Base-by-base conservation (phyloP, 2,113 vertebrate species). In the Calcarius ornatus region DNA sequence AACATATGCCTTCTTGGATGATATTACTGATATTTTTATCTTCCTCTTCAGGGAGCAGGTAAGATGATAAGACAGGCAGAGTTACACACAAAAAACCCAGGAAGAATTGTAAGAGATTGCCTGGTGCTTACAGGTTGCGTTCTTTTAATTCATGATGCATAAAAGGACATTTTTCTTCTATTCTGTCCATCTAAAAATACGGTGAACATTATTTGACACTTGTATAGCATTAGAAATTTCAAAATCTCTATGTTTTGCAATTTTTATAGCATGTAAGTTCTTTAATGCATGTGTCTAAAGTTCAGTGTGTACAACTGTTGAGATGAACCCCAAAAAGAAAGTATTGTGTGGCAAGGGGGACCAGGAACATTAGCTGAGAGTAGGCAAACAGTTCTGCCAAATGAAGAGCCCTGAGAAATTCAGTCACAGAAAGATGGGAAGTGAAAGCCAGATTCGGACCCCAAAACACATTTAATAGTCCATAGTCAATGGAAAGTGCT, bases 311-410 rank as follows among this genome's bases (percentile, higher is more conserved):
- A 38, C 5, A 17, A 30, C 13, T 71, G 15, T 6, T 78, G 12
- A 56, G 22, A 69, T 19, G 6, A 5, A 31, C 37, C 31, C 30
- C 28, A 77, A 27, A 77, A 73, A 65, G 38, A 0, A 47, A 45
- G 27, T 23, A 10, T 37, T 51, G 28, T 8, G 16, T 53, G 53
- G 38, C 0, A 0, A 40, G 7, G 2, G 3, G 5, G 10, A 68
- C 11, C 42, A 45, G 20, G 6, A 54, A 6, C 7, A 17, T 73
- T 57, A 54, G 24, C n/a, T 48, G 54, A 79, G 12, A 65, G 13
- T 8, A 60, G 11, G 20, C 3, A 71, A 81, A 86, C 23, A 31
- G 14, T 56, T 92, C 68, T 59, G 24, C 15, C 27, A 60, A 25
- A 60, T 3, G 2, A 68, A 43, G 18, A 71, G 4, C 5, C 17